phyloP scores from a whole-genome alignment of 2,113 vertebrate genomes.

The Arenaria interpres region DNA sequence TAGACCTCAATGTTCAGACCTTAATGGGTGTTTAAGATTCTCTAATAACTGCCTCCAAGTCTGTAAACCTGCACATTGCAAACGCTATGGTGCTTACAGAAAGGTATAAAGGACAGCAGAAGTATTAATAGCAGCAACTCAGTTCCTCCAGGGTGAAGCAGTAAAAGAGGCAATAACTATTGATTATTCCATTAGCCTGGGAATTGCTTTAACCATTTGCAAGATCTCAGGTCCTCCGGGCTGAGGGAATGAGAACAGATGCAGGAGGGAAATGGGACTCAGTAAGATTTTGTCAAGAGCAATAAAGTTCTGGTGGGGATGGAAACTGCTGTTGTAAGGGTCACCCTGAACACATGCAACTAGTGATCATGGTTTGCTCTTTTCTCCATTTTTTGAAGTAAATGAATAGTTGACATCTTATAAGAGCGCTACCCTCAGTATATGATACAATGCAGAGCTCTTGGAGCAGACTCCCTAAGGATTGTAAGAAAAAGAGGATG shows the following conservation, averaged over 20 bases:
- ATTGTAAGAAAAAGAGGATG: background rate
- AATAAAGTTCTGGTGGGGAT: background rate
- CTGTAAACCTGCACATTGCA: background rate
- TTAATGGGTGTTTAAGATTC: background rate
- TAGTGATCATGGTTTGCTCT: background rate
- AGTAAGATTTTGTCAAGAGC: background rate
- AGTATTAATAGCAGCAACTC: background rate
- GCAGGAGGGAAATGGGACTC: background rate
- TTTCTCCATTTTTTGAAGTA: background rate
- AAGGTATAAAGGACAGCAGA: background rate
- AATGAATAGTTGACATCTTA: background rate
- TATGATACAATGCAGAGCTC: background rate
- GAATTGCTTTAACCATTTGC: slow-evolving; percentile 25
- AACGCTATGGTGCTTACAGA: background rate
- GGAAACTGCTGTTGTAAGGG: background rate
- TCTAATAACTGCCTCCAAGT: background rate
- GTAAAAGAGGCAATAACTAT: slow-evolving; percentile 5
- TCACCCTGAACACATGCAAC: background rate
- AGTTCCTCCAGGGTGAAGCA: background rate
- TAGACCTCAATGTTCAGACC: background rate
- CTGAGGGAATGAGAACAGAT: background rate
- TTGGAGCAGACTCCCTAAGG: background rate
- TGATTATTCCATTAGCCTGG: slow-evolving; percentile 26
- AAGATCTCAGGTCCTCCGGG: background rate
- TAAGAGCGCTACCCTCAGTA: background rate